Evolutionary conservation across 2,113 vertebrate genomes (phyloP), one percentile per base, ranked within the genome.

Genomic region (Meleagris gallopavo): DNA sequence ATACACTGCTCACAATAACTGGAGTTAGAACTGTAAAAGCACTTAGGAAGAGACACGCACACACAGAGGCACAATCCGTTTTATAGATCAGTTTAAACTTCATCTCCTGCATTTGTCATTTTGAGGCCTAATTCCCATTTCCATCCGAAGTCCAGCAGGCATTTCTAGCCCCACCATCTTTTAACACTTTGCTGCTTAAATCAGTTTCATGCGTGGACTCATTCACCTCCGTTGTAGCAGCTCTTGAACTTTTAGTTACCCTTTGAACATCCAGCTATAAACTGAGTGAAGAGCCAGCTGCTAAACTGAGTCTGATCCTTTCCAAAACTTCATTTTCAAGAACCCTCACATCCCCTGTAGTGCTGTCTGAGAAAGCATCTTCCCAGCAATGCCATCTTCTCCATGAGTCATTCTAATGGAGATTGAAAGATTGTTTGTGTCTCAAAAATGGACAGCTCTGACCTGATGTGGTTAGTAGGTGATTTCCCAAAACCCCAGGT

Each of bases 341-440:
- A 75, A 8, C 24, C 10, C 36, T 32, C 2, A 0, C 18, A 17
- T 38, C 12, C 25, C 20, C 6, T 2, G 0, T 2, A 36, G 22
- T 21, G 8, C 40, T 38, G 8, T 19, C 86, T 43, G 54, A 41
- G 52, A 69, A 65, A 50, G 29, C 19, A 6, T 13, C 75, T 91
- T 85, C 81, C 81, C 83, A 40, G 71, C 38, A 74, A 57, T 13
- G 30, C 52, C 52, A 13, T 57, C 71, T 30, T 18, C 21, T 25
- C 30, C 9, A 2, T 24, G 38, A 12, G 30, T 25, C 15, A 41
- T 41, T 55, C 55, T 6, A 0, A 58, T 0, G 14, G 77, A 66
- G 36, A 18, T 0, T 32, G 58, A 86, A 52, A 38, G 76, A 29
- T 71, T 5, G 46, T 1, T 67, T 78, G 64, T 78, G 82, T 55